Base-by-base conservation (phyloP, 1,140 invertebrate species). In the Zaprionus inermis region DNA sequence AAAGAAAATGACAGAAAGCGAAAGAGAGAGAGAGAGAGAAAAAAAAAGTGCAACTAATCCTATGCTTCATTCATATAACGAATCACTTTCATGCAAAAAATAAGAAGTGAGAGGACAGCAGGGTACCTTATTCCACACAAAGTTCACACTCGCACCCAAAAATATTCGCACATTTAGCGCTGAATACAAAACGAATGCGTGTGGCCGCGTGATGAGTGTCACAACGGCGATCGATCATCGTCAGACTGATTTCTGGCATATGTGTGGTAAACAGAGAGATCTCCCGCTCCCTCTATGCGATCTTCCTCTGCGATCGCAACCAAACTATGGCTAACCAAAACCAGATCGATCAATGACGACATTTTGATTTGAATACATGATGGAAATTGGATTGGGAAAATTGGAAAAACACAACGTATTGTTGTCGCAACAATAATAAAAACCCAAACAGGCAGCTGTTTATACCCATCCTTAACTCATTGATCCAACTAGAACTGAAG, bases 401-500 rank as follows among this genome's bases (percentile, higher is more conserved):
- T 49, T 22, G 44, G 44, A 22, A 22, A 22, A 49, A 49, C 18
- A 20, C 75, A 28, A 66, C 16, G 52, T 49, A 52, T 72, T 61
- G 63, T 60, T 55, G 28, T 64, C 20, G 54, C 5, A 28, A n/a
- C 16, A 67, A 65, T 63, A 71, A 72, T 55, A 69, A 63, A 69
- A 63, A 72, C 36, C 52, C 6, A 38, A 14, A 41, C 82, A 86
- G 38, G 49, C 83, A 86, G 83, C 79, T 88, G 84, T 73, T 59
- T 24, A 34, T 30, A 32, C n/a, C 24, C 5, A 74, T 61, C 63
- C 63, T 49, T 44, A 34, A 24, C 5, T 68, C 63, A 32, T 12
- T 55, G 60, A 63, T 61, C 58, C 34, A 34, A 38, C 16, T n/a
- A 51, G 12, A 51, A 52, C 28, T 28, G 36, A 18, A 49, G 34